Evolutionary conservation across 1,140 invertebrate species (phyloP), one percentile per base, ranked within the genome.

Genomic region (Aricia agestis): DNA sequence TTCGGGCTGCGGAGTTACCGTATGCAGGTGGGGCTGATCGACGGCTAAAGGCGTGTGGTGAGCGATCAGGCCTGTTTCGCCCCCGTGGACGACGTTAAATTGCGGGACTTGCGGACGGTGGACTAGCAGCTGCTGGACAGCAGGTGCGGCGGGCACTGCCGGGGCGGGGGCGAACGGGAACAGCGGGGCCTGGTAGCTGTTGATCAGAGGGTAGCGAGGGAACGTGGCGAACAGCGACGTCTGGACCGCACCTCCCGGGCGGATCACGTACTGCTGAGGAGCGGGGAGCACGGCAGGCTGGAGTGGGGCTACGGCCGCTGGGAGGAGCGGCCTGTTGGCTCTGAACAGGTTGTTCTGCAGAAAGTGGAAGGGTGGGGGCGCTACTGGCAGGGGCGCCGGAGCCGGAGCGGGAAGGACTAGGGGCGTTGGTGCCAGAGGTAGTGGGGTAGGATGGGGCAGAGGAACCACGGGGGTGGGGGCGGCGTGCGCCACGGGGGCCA

Each of bases 151-250:
- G 9, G 36, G 36, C 6, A 36, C 36, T 36, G 36, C 72, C 3
- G 74, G 79, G 31, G 75, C 69, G 1, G 74, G 71, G 4, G 74
- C 69, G 13, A 85, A 15, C 9, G 83, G 86, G 63, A 83, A 70
- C 3, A 85, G 63, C 15, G 82, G 82, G 18, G 77, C 74, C 70
- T 87, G 86, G 52, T 86, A 86, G 66, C 77, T 75, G 6, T 90
- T 90, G 1, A 87, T 69, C 6, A 91, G 76, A 1, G 89, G 90
- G 72, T 88, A 90, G 72, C 84, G 83, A 7, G 92, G 92, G 70
- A 86, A 92, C 0, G 84, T 89, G 0, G 90, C 89, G 65, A 92
- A 92, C 57, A 82, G 76, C 5, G 92, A 92, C 17, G 87, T 86
- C 68, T 92, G 91, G 1, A 91, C 79, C 19, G 90, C 82, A 74